Base-by-base conservation (phyloP, 2,888 invertebrate species). In the Cheilosia vulpina region DNA sequence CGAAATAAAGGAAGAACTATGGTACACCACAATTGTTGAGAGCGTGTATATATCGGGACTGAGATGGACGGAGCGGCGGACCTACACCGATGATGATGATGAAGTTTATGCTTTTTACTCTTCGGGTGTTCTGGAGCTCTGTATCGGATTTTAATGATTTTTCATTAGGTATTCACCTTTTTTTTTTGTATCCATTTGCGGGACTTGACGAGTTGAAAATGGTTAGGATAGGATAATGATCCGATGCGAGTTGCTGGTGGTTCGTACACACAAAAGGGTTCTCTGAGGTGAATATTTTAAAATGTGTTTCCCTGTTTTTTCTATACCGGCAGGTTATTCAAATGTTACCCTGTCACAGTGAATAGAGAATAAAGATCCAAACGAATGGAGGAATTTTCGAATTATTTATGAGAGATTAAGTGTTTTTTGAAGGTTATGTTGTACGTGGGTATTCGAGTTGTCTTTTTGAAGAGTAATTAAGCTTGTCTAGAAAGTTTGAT, bases 131-230 rank as follows among this genome's bases (percentile, higher is more conserved):
- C 72, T 52, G 52, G 24, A 24, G 58, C 38, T 60, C 72, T 72
- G 65, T 77, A 81, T 81, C 66, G 85, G 81, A 85, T 85, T 81
- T 81, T 85, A 85, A 81, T 85, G 81, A 81, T 85, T 85, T 80
- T 85, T 85, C 76, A 81, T 81, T 81, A 81, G 65, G 72, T 85
- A 85, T 85, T 81, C 85, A 81, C 81, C 72, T 72, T 71, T 76
- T 71, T 80, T 50, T 52, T 4, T 50, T 52, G 13, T 21, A 52
- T n/a, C 75, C 66, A 60, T 63, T 85, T 85, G 81, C 21, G 77
- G 66, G 55, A 75, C 75, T 47, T 76, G 79, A 80, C 75, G 80
- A 81, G 77, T 81, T 85, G 81, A 81, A 81, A 81, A 85, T 53
- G 68, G 73, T 80, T 66, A 75, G 65, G 73, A 73, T 78, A 60